These are phyloP conservation scores for Clarias pachynema DNA, from an alignment of 2,797 vertebrate species.

Conservation along the genomic window DNA sequence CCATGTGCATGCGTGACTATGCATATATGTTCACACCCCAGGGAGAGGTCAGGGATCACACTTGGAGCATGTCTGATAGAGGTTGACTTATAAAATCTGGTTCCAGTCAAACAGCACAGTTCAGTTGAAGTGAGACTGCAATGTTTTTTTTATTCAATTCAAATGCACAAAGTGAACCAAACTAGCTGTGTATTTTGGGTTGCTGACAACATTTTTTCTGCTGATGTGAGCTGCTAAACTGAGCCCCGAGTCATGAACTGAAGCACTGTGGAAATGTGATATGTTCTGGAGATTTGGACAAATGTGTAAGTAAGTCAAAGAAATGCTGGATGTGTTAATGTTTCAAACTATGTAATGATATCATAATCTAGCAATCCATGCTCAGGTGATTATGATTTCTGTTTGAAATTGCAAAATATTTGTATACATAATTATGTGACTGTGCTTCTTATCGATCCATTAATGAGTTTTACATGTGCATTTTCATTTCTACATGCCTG, in stretches of 20 bases:
- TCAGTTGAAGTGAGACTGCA: neutral
- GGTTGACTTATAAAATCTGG: neutral
- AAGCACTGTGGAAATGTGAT: neutral
- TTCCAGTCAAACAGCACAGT: neutral
- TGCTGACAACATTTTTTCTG: neutral
- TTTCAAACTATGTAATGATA: neutral
- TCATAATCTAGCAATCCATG: neutral
- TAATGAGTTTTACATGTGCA: neutral
- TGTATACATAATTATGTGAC: neutral
- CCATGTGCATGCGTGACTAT: no score
- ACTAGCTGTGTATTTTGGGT: neutral
- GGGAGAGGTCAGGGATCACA: neutral
- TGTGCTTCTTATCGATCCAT: neutral
- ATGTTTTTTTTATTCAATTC: neutral
- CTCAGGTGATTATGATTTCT: neutral
- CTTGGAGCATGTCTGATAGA: neutral
- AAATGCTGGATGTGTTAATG: neutral
- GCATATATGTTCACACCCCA: neutral
- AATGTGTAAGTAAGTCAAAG: neutral
- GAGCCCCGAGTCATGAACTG: neutral
- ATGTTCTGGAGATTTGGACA: slow-evolving; percentile 8
- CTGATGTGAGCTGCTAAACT: neutral
- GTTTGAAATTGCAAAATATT: neutral
- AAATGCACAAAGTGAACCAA: neutral
- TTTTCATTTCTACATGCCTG: neutral